phyloP scores from a whole-genome alignment of 2,797 vertebrate species.

The Aulostomus chinensis region DNA sequence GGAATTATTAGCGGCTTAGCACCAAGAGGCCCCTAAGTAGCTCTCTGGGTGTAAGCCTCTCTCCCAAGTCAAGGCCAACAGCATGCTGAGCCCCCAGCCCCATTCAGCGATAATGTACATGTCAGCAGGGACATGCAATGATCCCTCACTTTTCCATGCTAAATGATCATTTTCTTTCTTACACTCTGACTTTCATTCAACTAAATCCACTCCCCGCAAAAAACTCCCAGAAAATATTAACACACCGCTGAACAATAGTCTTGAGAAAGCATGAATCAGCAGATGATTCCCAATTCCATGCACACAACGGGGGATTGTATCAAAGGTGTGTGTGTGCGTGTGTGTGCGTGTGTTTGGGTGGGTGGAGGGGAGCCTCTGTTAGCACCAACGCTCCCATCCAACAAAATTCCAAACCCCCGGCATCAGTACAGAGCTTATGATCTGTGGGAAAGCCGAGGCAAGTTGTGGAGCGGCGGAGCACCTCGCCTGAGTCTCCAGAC shows the following conservation, averaged over 20 bases:
- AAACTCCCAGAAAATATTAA: slow-evolving; percentile 69
- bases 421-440: slow-evolving; percentile 59
- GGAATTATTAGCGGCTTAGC: slow-evolving; percentile 82
- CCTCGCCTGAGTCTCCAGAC: slow-evolving; percentile 74
- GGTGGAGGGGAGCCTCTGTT: slow-evolving; percentile 54
- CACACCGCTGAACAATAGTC: slow-evolving; percentile 63
- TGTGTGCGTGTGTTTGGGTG: slow-evolving; percentile 28
- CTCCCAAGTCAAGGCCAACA: slow-evolving; percentile 70
- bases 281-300: slow-evolving; percentile 68
- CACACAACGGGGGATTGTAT: slow-evolving; percentile 69
- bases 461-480: slow-evolving; percentile 47
- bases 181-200: slow-evolving; percentile 57
- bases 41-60: slow-evolving; percentile 76
- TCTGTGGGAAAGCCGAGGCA: slow-evolving; percentile 66
- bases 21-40: slow-evolving; percentile 71
- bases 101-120: slow-evolving; percentile 64
- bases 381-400: slow-evolving; percentile 47
- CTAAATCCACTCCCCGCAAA: slow-evolving; percentile 64
- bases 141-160: slow-evolving; percentile 69
- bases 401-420: slow-evolving; percentile 64
- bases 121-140: slow-evolving; percentile 66
- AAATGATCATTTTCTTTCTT: slow-evolving; percentile 68
- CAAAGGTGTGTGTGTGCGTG: slow-evolving; percentile 31
- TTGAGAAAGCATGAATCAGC: slow-evolving; percentile 75
- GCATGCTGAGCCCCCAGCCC: slow-evolving; percentile 49